Conservation (phyloP, 2,113 vertebrate genomes). For the Lepus timidus region DNA sequence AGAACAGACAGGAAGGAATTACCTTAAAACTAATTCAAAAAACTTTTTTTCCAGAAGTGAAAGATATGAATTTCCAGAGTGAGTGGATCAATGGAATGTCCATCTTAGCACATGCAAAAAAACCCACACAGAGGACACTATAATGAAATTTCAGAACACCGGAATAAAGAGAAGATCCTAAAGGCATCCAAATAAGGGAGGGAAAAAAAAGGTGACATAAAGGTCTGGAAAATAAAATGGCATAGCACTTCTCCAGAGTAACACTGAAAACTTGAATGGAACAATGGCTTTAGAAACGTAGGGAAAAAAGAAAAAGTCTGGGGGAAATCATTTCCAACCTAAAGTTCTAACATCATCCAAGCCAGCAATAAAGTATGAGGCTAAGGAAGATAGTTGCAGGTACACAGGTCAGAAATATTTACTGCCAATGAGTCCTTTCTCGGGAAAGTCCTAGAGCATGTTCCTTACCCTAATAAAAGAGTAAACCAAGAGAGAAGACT, state of each 20-base stretch:
- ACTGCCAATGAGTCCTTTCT: background rate
- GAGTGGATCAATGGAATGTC: background rate
- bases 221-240: background rate
- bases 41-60: background rate
- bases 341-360: background rate
- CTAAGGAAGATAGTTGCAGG: conserved; percentile 5
- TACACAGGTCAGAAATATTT: background rate
- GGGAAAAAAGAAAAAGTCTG: background rate
- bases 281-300: background rate
- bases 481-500: background rate
- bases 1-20: background rate
- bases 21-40: background rate
- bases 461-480: background rate
- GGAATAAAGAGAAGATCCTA: conserved; percentile 48
- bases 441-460: background rate
- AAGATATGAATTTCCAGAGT: background rate
- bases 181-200: background rate
- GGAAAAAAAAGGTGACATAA: background rate
- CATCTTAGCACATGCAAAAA: background rate
- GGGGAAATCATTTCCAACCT: background rate
- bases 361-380: background rate
- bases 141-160: conserved; percentile 39
- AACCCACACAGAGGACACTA: background rate
- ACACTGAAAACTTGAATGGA: background rate
- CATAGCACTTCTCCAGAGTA: background rate